A percentile compares a stretch with the other conserved stretches of the same genome.
Conservation (phyloP, 2,888 invertebrate genomes). For the Ectobius pallidus region DNA sequence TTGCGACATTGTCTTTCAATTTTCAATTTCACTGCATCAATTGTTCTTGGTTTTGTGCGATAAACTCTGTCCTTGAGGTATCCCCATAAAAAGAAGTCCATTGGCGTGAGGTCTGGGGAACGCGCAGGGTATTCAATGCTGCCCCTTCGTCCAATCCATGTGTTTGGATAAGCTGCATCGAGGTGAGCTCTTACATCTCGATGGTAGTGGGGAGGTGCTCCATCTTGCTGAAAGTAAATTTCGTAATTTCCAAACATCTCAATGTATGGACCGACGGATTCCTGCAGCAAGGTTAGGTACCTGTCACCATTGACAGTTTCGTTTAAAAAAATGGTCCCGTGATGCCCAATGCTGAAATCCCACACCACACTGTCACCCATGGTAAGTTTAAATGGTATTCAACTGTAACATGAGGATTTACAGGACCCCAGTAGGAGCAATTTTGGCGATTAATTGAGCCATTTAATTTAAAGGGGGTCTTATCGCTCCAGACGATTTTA, state of each 20-base stretch:
- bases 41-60: too few species aligned
- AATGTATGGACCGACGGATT: background rate
- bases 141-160: too few species aligned
- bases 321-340: background rate
- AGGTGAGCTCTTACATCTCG: too few species aligned
- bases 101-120: too few species aligned
- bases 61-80: too few species aligned
- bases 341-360: background rate
- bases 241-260: background rate
- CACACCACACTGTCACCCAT: background rate
- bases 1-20: too few species aligned
- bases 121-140: too few species aligned
- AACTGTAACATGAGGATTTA: background rate
- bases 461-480: background rate
- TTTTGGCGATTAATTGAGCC: too few species aligned
- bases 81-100: too few species aligned
- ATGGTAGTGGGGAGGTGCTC: too few species aligned
- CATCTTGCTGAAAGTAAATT: background rate
- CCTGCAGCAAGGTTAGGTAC: background rate
- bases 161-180: too few species aligned
- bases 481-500: background rate
- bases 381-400: background rate
- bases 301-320: background rate
- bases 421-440: background rate
- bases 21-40: too few species aligned